phyloP scores from a whole-genome alignment of 1,140 invertebrate species.

The Psilanteris sp. region DNA sequence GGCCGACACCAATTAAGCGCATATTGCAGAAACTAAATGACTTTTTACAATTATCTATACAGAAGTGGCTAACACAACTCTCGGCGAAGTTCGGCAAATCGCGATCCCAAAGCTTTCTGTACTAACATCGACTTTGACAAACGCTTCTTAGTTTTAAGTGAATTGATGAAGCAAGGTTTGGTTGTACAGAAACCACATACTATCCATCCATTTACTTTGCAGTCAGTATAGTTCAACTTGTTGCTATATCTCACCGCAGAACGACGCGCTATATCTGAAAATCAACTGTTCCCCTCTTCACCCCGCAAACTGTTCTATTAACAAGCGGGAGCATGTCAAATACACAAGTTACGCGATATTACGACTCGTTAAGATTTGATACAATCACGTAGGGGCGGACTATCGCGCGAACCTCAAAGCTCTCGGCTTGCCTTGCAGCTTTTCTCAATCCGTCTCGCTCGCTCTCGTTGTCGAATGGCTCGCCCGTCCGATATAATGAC shows the following conservation, averaged over 20 bases:
- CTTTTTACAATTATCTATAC: no score
- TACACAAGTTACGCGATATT: slow-evolving; percentile 45
- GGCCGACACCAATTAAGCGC: no score
- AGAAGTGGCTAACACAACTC: no score
- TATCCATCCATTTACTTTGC: slow-evolving; percentile 62
- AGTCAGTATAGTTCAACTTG: slow-evolving; percentile 64
- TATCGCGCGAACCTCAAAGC: slow-evolving; percentile 12
- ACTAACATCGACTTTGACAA: slow-evolving; percentile 51
- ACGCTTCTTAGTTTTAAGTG: slow-evolving; percentile 56
- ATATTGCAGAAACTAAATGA: no score
- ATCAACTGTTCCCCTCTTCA: slow-evolving; percentile 53
- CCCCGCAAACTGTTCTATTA: slow-evolving; percentile 55
- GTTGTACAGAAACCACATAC: slow-evolving; percentile 59
- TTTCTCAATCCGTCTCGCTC: neutral
- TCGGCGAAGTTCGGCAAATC: slow-evolving; percentile 38
- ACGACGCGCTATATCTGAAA: slow-evolving; percentile 53
- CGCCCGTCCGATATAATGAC: slow-evolving; percentile 54
- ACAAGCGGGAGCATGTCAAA: slow-evolving; percentile 53
- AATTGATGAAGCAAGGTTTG: slow-evolving; percentile 61
- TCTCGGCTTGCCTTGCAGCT: neutral
- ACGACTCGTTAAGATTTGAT: slow-evolving; percentile 59
- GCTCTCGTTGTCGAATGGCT: slow-evolving; percentile 43
- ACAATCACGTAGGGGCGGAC: slow-evolving; percentile 27
- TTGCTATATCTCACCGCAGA: slow-evolving; percentile 63
- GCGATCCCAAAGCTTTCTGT: slow-evolving; percentile 18